Evolutionary conservation across 2,113 vertebrate species (phyloP).

Genomic region (Cephalopholis sonnerati): DNA sequence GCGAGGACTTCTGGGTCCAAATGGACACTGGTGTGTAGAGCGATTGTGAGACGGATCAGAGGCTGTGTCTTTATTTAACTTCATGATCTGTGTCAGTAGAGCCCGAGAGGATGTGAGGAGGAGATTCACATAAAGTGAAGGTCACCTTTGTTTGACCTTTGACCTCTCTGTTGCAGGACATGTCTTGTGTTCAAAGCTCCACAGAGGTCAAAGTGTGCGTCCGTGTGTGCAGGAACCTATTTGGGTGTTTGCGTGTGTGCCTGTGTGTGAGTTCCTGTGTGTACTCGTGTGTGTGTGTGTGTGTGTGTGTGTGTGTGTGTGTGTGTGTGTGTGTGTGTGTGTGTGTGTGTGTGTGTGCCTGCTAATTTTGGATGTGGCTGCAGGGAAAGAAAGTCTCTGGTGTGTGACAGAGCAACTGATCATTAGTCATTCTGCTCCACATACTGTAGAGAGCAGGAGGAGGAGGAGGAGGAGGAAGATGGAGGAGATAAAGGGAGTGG

Average conservation of each 20-base stretch:
- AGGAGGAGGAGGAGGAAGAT: conserved; percentile 27
- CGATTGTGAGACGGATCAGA: background rate
- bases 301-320: background rate
- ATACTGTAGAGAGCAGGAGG: conserved; percentile 61
- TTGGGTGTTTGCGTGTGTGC: background rate
- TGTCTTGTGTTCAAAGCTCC: background rate
- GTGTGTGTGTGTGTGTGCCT: conserved; percentile 46
- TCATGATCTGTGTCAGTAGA: conserved; percentile 3
- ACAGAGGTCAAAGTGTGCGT: conserved; percentile 12
- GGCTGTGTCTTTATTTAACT: conserved; percentile 5
- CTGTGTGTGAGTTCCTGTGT: background rate
- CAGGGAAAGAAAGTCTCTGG: conserved; percentile 75
- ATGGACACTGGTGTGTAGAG: background rate
- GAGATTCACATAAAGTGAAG: background rate
- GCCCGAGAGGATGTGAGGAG: background rate
- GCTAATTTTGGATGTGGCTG: conserved; percentile 82
- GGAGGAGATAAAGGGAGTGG: conserved; percentile 29
- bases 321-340: background rate
- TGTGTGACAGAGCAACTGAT: conserved; percentile 75
- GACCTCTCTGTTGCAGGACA: background rate
- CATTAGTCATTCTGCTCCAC: conserved; percentile 84
- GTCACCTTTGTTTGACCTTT: conserved; percentile 4
- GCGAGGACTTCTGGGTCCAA: background rate
- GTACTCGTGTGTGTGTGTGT: background rate
- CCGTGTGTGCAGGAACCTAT: background rate